phyloP scores from a whole-genome alignment of 2,113 vertebrate species.

The Centropus unirufus region DNA sequence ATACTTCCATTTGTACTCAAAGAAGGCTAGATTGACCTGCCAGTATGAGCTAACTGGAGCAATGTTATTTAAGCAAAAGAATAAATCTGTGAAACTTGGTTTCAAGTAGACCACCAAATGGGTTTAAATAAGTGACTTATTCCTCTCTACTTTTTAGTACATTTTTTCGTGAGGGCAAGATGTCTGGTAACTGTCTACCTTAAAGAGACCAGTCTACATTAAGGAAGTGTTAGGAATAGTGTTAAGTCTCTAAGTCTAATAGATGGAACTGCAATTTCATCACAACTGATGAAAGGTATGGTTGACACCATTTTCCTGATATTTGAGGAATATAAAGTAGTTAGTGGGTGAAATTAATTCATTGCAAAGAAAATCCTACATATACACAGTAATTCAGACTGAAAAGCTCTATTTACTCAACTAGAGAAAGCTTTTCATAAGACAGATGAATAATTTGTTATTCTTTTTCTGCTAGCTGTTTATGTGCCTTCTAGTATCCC shows the following conservation, averaged over 20 bases:
- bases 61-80: neutral
- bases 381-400: neutral
- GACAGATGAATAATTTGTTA: conserved; percentile 29
- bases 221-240: neutral
- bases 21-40: neutral
- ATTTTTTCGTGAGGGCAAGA: neutral
- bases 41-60: neutral
- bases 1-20: neutral
- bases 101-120: neutral
- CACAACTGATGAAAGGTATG: neutral
- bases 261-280: neutral
- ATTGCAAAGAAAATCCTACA: neutral
- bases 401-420: conserved; percentile 40
- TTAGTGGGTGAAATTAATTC: neutral
- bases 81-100: neutral
- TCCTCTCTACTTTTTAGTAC: neutral
- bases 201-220: neutral
- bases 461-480: conserved; percentile 1
- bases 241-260: neutral
- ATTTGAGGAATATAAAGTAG: neutral
- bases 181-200: neutral
- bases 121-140: neutral
- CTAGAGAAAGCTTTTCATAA: conserved; percentile 24
- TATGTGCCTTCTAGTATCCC: neutral
- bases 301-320: neutral